phyloP scores from a whole-genome alignment of 2,888 invertebrate genomes.

The Pogonocherus hispidulus region DNA sequence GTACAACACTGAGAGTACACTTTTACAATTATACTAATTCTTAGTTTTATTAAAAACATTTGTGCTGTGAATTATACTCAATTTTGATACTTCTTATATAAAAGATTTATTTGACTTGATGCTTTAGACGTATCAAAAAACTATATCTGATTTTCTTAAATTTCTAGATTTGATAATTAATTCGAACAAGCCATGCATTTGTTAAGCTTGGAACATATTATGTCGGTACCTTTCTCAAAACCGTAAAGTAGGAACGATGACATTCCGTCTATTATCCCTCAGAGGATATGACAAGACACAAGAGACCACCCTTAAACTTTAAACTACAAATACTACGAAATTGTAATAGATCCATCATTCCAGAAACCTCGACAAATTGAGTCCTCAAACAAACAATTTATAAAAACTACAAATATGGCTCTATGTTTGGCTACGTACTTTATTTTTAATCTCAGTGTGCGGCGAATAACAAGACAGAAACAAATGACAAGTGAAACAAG shows the following conservation, averaged over 20 bases:
- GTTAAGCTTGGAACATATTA: neutral
- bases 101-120: too few relatives aligned
- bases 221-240: conserved; percentile 11
- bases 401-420: conserved; percentile 34
- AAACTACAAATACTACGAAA: conserved; percentile 20
- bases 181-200: neutral
- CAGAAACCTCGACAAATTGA: conserved; percentile 47
- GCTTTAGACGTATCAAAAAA: too few relatives aligned
- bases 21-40: too few relatives aligned
- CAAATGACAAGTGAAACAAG: conserved; percentile 61
- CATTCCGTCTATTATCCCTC: conserved; percentile 25
- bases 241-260: conserved; percentile 17
- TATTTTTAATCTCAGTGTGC: conserved; percentile 40
- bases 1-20: too few relatives aligned
- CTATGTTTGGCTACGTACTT: conserved; percentile 36
- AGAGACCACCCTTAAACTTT: conserved; percentile 27
- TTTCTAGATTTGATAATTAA: too few relatives aligned
- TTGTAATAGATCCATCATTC: conserved; percentile 37
- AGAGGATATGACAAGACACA: conserved; percentile 18
- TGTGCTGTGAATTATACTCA: too few relatives aligned
- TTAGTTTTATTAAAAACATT: too few relatives aligned
- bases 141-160: too few relatives aligned
- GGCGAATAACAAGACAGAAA: conserved; percentile 60
- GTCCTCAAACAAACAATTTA: conserved; percentile 29
- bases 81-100: too few relatives aligned